Base-by-base conservation (phyloP, 2,888 invertebrate species). In the Cheiracanthium punctorium region DNA sequence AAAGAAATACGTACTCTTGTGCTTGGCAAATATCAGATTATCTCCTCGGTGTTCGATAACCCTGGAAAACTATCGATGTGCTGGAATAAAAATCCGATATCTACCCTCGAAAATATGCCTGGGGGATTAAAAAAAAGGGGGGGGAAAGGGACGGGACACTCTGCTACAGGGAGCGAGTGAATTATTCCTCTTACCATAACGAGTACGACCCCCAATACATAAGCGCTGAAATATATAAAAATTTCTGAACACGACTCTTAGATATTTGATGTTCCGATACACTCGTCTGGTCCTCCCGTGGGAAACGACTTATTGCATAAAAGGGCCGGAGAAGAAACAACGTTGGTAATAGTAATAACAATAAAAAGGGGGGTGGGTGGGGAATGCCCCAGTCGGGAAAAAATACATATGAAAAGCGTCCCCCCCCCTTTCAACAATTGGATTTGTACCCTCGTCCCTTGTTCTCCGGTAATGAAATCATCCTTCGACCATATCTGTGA, bases 261-360 rank as follows among this genome's bases (percentile, higher is more conserved):
- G 74, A 79, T 73, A 74, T 79, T 84, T 79, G 84, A 70, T 74
- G 69, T 74, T 58, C 73, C 84, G 84, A 85, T 85, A 85, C 82
- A 82, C 76, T 82, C 48, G 64, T 72, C 10, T 58, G 1, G 20
- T n/a, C n/a, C 14, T 64, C 48, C 82, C 80, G 76, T 30, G 8
- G 41, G 71, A 76, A 43, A 70, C n/a, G 65, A 82, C 82, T 82
- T 82, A 82, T 82, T 82, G 82, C 82, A 82, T 82, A 82, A 82
- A n/a, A 65, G 24, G 24, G 64, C 82, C 30, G 70, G 43, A 71
- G 82, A 76, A 75, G 75, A 75, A 76, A 82, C 82, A 82, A 72
- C 69, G 82, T 72, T 24, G 79, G 84, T 85, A 85, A 85, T 85
- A 85, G 79, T 85, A 79, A 85, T 85, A 85, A 85, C 84, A 85